phyloP scores from a whole-genome alignment of 2,113 vertebrate genomes.

The Cygnus buccinator region DNA sequence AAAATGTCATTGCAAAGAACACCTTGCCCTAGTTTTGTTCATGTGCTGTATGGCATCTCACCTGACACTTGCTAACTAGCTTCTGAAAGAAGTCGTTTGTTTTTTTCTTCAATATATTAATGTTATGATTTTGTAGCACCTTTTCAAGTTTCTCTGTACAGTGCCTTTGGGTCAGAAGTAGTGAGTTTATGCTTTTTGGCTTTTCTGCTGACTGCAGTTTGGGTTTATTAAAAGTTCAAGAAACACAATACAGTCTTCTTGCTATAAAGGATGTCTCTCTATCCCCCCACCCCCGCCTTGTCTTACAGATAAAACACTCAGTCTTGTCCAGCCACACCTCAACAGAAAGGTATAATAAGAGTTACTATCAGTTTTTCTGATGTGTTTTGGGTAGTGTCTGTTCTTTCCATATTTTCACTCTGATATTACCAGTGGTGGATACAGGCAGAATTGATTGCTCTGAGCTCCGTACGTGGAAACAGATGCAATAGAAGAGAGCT shows the following conservation, averaged over 20 bases:
- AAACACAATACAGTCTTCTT: neutral
- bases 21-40: neutral
- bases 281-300: neutral
- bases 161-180: neutral
- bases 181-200: neutral
- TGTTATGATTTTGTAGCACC: neutral
- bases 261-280: slow-evolving; percentile 25
- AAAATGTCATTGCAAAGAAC: neutral
- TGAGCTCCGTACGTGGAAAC: neutral
- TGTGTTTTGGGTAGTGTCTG: neutral
- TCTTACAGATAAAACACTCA: slow-evolving; percentile 84
- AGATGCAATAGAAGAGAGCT: neutral
- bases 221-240: slow-evolving; percentile 15
- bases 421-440: neutral
- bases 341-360: slow-evolving; percentile 84
- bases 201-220: neutral
- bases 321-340: slow-evolving; percentile 80
- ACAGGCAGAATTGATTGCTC: neutral
- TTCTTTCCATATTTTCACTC: neutral
- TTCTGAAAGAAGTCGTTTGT: neutral
- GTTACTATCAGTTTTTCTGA: neutral
- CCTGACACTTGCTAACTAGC: neutral
- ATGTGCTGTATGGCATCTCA: neutral
- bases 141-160: neutral
- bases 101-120: neutral